Conservation (phyloP, 2,888 invertebrate genomes). For the Nomada hirtipes region DNA sequence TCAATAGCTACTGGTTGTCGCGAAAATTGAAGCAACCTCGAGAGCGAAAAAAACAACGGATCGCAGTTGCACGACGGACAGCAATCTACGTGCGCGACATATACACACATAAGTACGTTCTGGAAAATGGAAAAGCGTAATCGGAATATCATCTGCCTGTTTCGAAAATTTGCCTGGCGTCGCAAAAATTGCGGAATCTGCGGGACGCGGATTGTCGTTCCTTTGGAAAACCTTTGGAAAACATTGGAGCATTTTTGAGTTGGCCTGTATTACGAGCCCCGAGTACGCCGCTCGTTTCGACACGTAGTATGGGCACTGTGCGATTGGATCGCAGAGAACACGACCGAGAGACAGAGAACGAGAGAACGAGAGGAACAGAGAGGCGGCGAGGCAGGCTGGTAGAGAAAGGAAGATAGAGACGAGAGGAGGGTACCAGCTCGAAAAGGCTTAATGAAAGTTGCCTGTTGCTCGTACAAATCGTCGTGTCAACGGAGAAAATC, state of each 20-base stretch:
- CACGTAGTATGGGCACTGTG: slow-evolving; percentile 53
- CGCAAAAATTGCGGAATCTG: neutral
- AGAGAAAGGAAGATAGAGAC: slow-evolving; percentile 19
- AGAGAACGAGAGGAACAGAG: slow-evolving; percentile 21
- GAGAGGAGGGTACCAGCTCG: slow-evolving; percentile 51
- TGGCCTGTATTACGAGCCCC: slow-evolving; percentile 31
- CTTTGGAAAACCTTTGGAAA: neutral
- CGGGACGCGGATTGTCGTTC: neutral
- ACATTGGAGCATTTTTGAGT: slow-evolving; percentile 4
- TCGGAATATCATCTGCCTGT: too few species aligned
- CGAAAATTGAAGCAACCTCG: neutral
- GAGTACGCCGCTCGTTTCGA: slow-evolving; percentile 59
- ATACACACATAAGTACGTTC: too few species aligned
- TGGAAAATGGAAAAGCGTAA: too few species aligned
- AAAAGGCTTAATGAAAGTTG: slow-evolving; percentile 80
- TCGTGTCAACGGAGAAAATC: slow-evolving; percentile 70
- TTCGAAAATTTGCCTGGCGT: neutral
- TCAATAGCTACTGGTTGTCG: neutral
- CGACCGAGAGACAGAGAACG: slow-evolving; percentile 7
- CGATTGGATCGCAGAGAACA: slow-evolving; percentile 38
- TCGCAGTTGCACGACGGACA: too few species aligned
- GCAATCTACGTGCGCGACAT: too few species aligned
- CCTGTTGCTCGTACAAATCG: slow-evolving; percentile 77
- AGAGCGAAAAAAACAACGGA: neutral
- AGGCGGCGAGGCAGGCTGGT: neutral